Evolutionary conservation across 2,888 invertebrate genomes (phyloP).

Genomic region (Aspidiotus destructor): DNA sequence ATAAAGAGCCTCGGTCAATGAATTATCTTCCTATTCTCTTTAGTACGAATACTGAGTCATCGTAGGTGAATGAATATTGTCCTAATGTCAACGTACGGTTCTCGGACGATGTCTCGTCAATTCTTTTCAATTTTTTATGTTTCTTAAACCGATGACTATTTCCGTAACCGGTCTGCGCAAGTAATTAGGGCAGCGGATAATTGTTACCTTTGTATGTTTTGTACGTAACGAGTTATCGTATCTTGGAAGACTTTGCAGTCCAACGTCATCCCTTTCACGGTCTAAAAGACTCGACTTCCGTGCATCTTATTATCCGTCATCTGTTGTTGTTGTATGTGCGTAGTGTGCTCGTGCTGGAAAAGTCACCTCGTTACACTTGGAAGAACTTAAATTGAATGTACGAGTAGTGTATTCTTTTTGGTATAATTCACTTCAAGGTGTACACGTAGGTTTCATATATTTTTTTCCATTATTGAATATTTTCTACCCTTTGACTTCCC

Average conservation of each 20-base stretch:
- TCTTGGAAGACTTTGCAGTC: slow-evolving; percentile 5
- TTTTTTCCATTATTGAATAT: slow-evolving; percentile 24
- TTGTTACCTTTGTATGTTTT: background rate
- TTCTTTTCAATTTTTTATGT: background rate
- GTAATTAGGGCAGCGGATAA: slow-evolving; percentile 4
- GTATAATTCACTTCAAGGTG: slow-evolving; percentile 6
- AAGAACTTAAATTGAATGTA: slow-evolving; percentile 22
- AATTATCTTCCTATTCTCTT: too few species aligned
- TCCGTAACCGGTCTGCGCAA: background rate
- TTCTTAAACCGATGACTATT: background rate
- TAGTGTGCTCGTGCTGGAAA: slow-evolving; percentile 5
- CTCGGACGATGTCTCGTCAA: background rate
- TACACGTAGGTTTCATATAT: slow-evolving; percentile 4
- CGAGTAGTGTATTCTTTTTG: slow-evolving; percentile 9
- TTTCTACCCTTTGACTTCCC: slow-evolving; percentile 29
- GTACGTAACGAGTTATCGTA: background rate
- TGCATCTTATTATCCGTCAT: slow-evolving; percentile 30
- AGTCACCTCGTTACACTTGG: slow-evolving; percentile 26
- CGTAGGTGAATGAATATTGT: too few species aligned
- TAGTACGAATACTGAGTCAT: too few species aligned
- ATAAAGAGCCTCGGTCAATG: too few species aligned
- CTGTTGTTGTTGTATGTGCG: slow-evolving; percentile 8
- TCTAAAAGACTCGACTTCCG: slow-evolving; percentile 21
- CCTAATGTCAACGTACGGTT: too few species aligned
- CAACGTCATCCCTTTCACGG: slow-evolving; percentile 31